Evolutionary conservation across 2,113 vertebrate genomes (phyloP).

Genomic region (Colossoma macropomum): DNA sequence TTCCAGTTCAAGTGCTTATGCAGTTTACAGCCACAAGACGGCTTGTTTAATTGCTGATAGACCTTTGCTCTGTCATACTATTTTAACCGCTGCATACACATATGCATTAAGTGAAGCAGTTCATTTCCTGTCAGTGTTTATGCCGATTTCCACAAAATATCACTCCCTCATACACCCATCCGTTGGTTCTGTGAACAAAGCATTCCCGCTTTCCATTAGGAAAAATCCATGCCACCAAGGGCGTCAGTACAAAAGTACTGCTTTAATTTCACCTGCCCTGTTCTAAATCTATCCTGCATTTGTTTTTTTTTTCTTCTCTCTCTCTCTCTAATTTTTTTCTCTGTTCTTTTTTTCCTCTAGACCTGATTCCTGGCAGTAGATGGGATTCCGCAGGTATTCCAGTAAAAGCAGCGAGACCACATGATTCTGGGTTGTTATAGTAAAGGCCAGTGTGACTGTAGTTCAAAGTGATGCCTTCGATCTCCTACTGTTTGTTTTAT

Average conservation of each 20-base stretch:
- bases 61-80: not conserved
- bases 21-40: not conserved
- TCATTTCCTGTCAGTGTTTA: constrained; percentile 20
- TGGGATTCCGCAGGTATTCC: constrained; percentile 52
- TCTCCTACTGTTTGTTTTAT: constrained; percentile 33
- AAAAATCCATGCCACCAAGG: constrained; percentile 5
- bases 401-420: constrained; percentile 48
- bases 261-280: not conserved
- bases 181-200: not conserved
- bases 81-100: not conserved
- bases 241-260: not conserved
- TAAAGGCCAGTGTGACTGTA: constrained; percentile 32
- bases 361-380: constrained; percentile 49
- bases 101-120: not conserved
- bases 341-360: constrained; percentile 11
- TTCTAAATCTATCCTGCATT: not conserved
- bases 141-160: not conserved
- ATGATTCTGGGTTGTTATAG: constrained; percentile 44
- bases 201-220: constrained; percentile 15
- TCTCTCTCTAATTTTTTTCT: constrained; percentile 5
- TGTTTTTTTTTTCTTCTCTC: not conserved
- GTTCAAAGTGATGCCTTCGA: constrained; percentile 29
- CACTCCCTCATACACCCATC: not conserved
- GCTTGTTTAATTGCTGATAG: not conserved
- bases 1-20: not conserved